These are phyloP conservation scores for Pseudopleuronectes americanus DNA, from an alignment of 2,797 vertebrate genomes.

Conservation along the genomic window DNA sequence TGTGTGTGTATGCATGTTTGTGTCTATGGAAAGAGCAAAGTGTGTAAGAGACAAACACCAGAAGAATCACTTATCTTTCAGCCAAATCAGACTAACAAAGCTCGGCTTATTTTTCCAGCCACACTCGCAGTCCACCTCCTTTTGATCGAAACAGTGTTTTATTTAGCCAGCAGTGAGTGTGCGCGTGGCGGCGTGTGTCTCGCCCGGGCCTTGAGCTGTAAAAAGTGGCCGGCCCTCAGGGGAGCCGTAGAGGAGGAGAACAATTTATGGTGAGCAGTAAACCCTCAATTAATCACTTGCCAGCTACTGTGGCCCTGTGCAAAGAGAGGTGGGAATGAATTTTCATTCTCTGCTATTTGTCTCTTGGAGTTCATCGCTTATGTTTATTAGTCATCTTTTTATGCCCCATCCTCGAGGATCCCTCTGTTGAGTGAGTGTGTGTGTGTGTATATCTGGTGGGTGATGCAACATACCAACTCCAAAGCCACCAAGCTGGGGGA, in stretches of 20 bases:
- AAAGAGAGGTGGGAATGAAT: conserved; percentile 94
- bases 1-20: conserved; percentile 2
- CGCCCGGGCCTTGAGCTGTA: conserved; percentile 80
- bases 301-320: conserved; percentile 86
- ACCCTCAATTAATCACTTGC: conserved; percentile 94
- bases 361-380: conserved; percentile 95
- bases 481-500: conserved; percentile 55
- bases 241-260: conserved; percentile 85
- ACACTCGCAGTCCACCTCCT: conserved; percentile 54
- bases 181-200: conserved; percentile 58
- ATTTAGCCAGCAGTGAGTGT: conserved; percentile 48
- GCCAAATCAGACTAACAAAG: conserved; percentile 53
- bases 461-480: conserved; percentile 74
- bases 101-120: conserved; percentile 49
- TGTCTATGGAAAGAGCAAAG: conserved; percentile 12
- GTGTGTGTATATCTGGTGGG: conserved; percentile 54
- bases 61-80: conserved; percentile 35
- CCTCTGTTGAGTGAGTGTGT: conserved; percentile 43
- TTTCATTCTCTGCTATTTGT: conserved; percentile 91
- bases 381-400: conserved; percentile 93
- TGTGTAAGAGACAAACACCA: conserved; percentile 30
- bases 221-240: conserved; percentile 79
- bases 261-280: conserved; percentile 92
- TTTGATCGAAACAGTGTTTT: conserved; percentile 72
- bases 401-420: conserved; percentile 78